Evolutionary conservation across 2,888 invertebrate genomes (phyloP).

Genomic region (Willowsia nigromaculata): DNA sequence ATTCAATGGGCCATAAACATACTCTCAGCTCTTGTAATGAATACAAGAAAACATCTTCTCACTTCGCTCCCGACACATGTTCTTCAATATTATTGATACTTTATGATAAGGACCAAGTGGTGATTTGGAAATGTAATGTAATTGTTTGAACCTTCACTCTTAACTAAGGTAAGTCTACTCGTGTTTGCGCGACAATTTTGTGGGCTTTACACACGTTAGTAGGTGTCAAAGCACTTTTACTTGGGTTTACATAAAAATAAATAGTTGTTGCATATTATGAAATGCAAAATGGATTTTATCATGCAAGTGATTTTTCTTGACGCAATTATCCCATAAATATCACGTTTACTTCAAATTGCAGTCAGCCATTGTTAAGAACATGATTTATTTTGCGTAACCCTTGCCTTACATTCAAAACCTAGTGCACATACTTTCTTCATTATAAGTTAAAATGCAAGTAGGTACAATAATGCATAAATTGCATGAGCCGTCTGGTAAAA

Average conservation of each 20-base stretch:
- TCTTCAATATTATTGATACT: constrained; percentile 34
- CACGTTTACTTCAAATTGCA: not conserved
- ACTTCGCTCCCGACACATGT: constrained; percentile 72
- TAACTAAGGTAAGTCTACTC: too few relatives aligned
- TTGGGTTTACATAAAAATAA: too few relatives aligned
- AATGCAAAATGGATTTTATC: not conserved
- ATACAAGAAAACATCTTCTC: constrained; percentile 67
- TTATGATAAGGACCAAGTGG: not conserved
- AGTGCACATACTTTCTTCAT: not conserved
- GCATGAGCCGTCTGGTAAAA: not conserved
- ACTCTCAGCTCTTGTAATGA: constrained; percentile 70
- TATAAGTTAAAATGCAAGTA: not conserved
- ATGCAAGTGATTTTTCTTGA: not conserved
- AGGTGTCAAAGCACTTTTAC: too few relatives aligned
- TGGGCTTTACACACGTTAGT: too few relatives aligned
- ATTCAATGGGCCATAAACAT: constrained; percentile 78
- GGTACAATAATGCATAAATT: not conserved
- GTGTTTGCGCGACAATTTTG: too few relatives aligned
- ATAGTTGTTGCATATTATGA: too few relatives aligned
- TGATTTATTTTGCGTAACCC: not conserved
- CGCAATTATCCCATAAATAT: not conserved
- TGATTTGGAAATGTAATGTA: not conserved
- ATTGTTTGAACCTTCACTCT: too few relatives aligned
- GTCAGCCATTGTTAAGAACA: not conserved
- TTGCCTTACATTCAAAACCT: not conserved